Conservation (phyloP, 2,888 invertebrate species). For the Cryptocephalus moraei region DNA sequence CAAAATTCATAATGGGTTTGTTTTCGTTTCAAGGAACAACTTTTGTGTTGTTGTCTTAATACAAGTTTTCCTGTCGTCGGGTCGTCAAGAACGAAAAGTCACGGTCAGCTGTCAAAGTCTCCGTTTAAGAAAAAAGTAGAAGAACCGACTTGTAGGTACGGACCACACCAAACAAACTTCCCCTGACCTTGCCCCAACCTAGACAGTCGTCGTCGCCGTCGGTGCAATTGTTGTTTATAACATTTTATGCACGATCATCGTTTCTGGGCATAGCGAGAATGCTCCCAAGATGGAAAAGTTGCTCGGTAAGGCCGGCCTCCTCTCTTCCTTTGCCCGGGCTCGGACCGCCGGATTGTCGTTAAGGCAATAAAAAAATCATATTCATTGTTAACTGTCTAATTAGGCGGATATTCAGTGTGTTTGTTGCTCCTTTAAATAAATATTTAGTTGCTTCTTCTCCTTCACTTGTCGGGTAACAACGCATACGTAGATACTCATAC, state of each 20-base stretch:
- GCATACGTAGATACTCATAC: not conserved
- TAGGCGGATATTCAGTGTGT: constrained; percentile 14
- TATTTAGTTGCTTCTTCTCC: not conserved
- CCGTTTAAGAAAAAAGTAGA: too few species aligned
- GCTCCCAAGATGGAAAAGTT: constrained; percentile 23
- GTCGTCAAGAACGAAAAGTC: too few species aligned
- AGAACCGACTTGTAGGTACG: constrained; percentile 3
- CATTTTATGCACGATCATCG: constrained; percentile 36
- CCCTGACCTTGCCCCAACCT: constrained; percentile 33
- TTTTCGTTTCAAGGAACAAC: too few species aligned
- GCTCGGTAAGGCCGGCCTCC: constrained; percentile 7
- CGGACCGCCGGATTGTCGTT: constrained; percentile 1
- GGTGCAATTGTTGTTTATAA: constrained; percentile 37
- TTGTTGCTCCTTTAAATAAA: constrained; percentile 1
- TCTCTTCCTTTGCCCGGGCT: not conserved
- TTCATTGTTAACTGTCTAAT: constrained; percentile 17
- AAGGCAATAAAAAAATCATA: constrained; percentile 14
- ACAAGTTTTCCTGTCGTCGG: too few species aligned
- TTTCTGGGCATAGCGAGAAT: constrained; percentile 30
- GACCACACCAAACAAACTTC: constrained; percentile 30
- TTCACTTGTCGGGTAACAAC: not conserved
- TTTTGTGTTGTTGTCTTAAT: too few species aligned
- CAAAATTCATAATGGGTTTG: too few species aligned
- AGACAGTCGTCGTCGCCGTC: constrained; percentile 35
- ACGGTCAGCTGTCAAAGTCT: too few species aligned